A percentile compares a stretch with the other conserved stretches of the same genome.
Evolutionary conservation across 2,888 invertebrate genomes (phyloP).

Genomic region (Eubasilissa splendida): DNA sequence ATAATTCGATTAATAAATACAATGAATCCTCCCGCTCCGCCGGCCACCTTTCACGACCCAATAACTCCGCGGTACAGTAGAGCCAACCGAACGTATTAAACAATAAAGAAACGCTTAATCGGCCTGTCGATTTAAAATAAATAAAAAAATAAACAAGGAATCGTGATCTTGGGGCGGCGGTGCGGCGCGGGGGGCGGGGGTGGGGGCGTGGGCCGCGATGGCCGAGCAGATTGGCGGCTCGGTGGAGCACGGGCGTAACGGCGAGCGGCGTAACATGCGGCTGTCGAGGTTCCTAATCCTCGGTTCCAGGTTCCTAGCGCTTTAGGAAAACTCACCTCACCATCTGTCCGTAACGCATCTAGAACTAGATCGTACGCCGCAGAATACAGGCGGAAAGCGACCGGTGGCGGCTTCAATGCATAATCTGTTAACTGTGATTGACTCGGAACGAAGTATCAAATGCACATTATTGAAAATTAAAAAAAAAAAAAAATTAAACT

Average conservation of each 20-base stretch:
- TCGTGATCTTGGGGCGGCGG: conserved; percentile 54
- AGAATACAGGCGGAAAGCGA: too few relatives aligned
- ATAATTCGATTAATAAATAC: conserved; percentile 4
- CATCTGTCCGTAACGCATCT: not conserved
- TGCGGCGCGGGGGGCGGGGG: conserved; percentile 8
- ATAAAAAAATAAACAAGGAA: conserved; percentile 48
- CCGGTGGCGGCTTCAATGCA: too few relatives aligned
- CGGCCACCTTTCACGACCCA: conserved; percentile 36
- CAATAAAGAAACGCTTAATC: conserved; percentile 53
- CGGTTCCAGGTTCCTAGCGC: not conserved
- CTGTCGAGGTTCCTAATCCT: not conserved
- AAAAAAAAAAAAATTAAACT: too few relatives aligned
- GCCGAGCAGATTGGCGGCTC: conserved; percentile 12
- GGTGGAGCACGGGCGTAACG: not conserved
- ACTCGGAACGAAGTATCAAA: too few relatives aligned
- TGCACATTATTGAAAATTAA: too few relatives aligned
- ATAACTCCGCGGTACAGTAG: conserved; percentile 36
- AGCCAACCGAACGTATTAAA: conserved; percentile 47
- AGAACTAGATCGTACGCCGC: not conserved
- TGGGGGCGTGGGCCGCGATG: not conserved
- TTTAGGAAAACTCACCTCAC: not conserved
- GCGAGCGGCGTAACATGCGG: not conserved
- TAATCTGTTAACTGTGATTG: too few relatives aligned
- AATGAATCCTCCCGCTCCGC: not conserved
- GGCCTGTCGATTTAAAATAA: conserved; percentile 45